Base-by-base conservation (phyloP, 2,888 invertebrate species). In the Ganaspis brasiliensis region DNA sequence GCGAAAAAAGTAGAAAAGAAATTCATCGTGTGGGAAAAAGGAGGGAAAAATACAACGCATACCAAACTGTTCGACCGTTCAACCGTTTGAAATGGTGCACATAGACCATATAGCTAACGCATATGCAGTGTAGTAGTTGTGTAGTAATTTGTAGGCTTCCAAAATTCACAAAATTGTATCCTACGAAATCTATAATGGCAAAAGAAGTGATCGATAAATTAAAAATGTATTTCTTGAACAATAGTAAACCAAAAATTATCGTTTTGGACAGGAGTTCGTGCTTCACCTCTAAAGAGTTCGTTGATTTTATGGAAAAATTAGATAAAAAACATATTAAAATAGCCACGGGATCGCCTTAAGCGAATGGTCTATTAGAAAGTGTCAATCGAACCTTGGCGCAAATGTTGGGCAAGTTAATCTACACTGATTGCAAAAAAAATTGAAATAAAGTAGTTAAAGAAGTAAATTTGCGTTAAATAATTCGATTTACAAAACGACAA, bases 61-160 rank as follows among this genome's bases (percentile, higher is more conserved):
- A 26, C 77, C n/a, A n/a, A n/a, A n/a, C n/a, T n/a, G n/a, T n/a
- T n/a, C n/a, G n/a, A n/a, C n/a, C n/a, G n/a, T n/a, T n/a, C n/a
- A n/a, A n/a, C n/a, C n/a, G n/a, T n/a, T n/a, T n/a, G 24, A 12
- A 56, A 85, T 55, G 86, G 85, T 8, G 40, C 81, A 82, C 45
- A 59, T 83, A 0, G 83, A 83, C 67, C 82, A 83, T 71, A 31
- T 56, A 37, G 78, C 75, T 4, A 76, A 76, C 31, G 19, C 73
- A 6, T 59, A 75, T 14, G 45, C 31, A 16, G 52, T 2, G 52
- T 45, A 14, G 19, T 14, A 2, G 26, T 6, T 49, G 81, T 10
- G 74, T 74, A 10, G 73, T 80, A 0, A 61, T 78, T 16, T 78
- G 78, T 55, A 35, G 49, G 0, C 78, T 80, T 70, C 67, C 79